Evolutionary conservation across 2,113 vertebrate genomes (phyloP).

Genomic region (Egretta garzetta): DNA sequence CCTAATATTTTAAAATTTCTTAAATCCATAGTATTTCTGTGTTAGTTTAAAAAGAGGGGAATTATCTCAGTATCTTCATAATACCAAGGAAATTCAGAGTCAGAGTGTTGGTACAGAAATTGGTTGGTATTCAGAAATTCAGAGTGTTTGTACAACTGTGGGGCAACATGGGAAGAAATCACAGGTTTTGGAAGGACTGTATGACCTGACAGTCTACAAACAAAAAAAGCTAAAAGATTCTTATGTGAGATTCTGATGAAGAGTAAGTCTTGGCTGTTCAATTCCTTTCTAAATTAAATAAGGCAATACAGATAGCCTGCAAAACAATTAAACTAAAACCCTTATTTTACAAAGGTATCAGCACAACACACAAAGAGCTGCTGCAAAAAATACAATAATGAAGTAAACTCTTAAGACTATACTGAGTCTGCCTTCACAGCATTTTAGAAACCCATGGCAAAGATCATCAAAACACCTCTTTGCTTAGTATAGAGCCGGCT

Average conservation of each 20-base stretch:
- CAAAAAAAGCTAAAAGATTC: background rate
- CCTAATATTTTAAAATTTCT: background rate
- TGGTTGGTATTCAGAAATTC: too few species aligned
- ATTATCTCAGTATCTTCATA: background rate
- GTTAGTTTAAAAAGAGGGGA: background rate
- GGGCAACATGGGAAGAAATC: background rate
- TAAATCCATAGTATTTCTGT: background rate
- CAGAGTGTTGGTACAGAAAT: background rate
- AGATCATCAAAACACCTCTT: background rate
- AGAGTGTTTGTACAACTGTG: background rate
- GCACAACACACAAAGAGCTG: background rate
- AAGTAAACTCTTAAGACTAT: background rate
- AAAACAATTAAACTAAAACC: background rate
- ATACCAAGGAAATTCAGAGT: background rate
- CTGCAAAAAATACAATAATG: background rate
- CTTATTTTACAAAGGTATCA: background rate
- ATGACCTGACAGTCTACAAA: background rate
- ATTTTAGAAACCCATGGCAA: background rate
- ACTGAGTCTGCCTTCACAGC: accelerated
- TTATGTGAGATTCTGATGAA: background rate
- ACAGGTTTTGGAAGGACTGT: background rate
- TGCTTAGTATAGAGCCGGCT: background rate
- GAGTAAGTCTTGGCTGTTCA: background rate
- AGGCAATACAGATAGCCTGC: background rate
- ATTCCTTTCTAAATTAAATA: background rate